Evolutionary conservation across 23 tunicate species (phyloP), one percentile per base, ranked within the genome.

Genomic region (Trididemnum clinides): DNA sequence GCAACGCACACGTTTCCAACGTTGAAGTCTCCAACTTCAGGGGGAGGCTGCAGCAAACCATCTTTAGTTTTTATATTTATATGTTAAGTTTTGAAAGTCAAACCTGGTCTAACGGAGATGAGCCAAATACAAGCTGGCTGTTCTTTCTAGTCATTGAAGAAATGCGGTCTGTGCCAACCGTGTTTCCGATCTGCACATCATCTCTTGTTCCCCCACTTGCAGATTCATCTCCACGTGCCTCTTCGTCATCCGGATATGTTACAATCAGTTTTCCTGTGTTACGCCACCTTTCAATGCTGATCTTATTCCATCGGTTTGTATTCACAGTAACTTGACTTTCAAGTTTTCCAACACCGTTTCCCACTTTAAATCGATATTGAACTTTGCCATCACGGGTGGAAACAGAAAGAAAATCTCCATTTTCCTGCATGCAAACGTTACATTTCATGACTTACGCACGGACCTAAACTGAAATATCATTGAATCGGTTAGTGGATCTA

Each of bases 401-500:
- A 34, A 93, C 27, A 54, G 90, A 80, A 28, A 88, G 33, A 50
- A 58, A 93, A 59, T 93, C 98, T 21, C 98, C 92, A 78, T 64
- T 66, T 1, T 63, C 25, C 80, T 73, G 57, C 31, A n/a, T n/a
- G n/a, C n/a, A n/a, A n/a, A n/a, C n/a, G n/a, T n/a, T n/a, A n/a
- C n/a, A n/a, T n/a, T n/a, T n/a, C n/a, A n/a, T n/a, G n/a, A n/a
- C n/a, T n/a, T n/a, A n/a, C n/a, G n/a, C n/a, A n/a, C n/a, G n/a
- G n/a, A n/a, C n/a, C n/a, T n/a, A n/a, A n/a, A n/a, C n/a, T n/a
- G n/a, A n/a, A n/a, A n/a, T n/a, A n/a, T n/a, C n/a, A n/a, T n/a
- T n/a, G n/a, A n/a, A n/a, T n/a, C n/a, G n/a, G n/a, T n/a, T n/a
- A n/a, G n/a, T n/a, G n/a, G n/a, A n/a, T n/a, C n/a, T n/a, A n/a